phyloP scores from a whole-genome alignment of 2,888 invertebrate genomes.

The Brenthis ino region DNA sequence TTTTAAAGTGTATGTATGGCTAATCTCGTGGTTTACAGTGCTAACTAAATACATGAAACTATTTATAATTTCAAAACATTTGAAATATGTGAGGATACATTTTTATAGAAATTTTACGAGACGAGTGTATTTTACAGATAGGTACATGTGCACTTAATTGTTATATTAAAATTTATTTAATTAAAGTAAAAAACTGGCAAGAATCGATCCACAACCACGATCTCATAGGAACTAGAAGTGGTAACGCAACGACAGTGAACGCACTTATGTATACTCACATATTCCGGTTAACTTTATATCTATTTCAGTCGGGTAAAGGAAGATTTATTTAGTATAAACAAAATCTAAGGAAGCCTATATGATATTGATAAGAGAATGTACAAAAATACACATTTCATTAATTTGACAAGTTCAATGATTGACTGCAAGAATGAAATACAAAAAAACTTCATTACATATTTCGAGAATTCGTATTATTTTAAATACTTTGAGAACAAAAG shows the following conservation, averaged over 20 bases:
- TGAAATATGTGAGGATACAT: slow-evolving; percentile 43
- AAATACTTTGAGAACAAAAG: too few relatives aligned
- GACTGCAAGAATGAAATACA: too few relatives aligned
- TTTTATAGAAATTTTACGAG: not conserved
- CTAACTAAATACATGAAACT: slow-evolving; percentile 38
- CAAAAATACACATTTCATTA: not conserved
- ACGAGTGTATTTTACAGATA: slow-evolving; percentile 16
- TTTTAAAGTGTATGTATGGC: slow-evolving; percentile 57
- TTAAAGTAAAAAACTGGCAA: slow-evolving; percentile 29
- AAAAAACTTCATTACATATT: too few relatives aligned
- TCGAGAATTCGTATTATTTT: too few relatives aligned
- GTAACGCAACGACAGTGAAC: slow-evolving; percentile 21
- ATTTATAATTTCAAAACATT: slow-evolving; percentile 19
- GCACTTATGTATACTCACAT: slow-evolving; percentile 45
- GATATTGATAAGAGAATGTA: not conserved
- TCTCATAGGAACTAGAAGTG: slow-evolving; percentile 26
- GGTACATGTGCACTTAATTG: slow-evolving; percentile 19
- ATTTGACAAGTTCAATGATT: too few relatives aligned
- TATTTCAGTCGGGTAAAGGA: slow-evolving; percentile 66
- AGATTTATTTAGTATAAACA: slow-evolving; percentile 40
- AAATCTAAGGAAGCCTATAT: slow-evolving; percentile 9
- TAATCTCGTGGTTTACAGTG: slow-evolving; percentile 56
- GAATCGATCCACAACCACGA: slow-evolving; percentile 38
- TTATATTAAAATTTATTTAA: not conserved
- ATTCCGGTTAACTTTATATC: slow-evolving; percentile 41